Evolutionary conservation across 2,797 vertebrate genomes (phyloP).

Genomic region (Bradypodion ventrale): DNA sequence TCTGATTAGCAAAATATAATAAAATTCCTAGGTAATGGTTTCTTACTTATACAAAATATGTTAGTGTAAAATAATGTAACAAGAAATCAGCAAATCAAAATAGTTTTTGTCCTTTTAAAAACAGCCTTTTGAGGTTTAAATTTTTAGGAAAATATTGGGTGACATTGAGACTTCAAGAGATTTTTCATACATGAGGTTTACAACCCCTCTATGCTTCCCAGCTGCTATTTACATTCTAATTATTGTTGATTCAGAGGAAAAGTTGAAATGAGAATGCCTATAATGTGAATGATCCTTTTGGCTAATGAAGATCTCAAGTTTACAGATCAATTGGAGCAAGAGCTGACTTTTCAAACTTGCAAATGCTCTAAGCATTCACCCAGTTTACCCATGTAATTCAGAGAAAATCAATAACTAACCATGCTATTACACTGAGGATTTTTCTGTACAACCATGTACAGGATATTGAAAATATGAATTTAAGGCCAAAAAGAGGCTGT

Average conservation of each 20-base stretch:
- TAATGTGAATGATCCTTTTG: not conserved
- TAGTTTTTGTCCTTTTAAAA: not conserved
- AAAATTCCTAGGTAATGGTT: no score
- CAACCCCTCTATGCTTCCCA: not conserved
- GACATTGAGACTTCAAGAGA: not conserved
- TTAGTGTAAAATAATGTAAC: not conserved
- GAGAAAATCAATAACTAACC: constrained; percentile 5
- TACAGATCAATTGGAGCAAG: constrained; percentile 9
- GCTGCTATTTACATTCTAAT: not conserved
- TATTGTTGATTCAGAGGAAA: not conserved
- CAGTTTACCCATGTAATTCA: not conserved
- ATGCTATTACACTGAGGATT: not conserved
- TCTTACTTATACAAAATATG: no score
- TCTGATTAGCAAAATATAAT: not conserved
- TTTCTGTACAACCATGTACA: not conserved
- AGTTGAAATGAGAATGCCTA: not conserved
- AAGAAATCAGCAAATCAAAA: not conserved
- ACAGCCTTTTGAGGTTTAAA: not conserved
- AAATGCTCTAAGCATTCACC: not conserved
- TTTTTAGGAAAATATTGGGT: constrained; percentile 14
- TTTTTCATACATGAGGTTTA: not conserved
- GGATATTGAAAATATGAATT: not conserved
- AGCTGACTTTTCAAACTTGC: not conserved
- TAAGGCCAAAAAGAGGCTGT: not conserved
- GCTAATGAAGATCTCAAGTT: not conserved